Conservation (phyloP, 2,888 invertebrate species). For the Apodemia mormo region DNA sequence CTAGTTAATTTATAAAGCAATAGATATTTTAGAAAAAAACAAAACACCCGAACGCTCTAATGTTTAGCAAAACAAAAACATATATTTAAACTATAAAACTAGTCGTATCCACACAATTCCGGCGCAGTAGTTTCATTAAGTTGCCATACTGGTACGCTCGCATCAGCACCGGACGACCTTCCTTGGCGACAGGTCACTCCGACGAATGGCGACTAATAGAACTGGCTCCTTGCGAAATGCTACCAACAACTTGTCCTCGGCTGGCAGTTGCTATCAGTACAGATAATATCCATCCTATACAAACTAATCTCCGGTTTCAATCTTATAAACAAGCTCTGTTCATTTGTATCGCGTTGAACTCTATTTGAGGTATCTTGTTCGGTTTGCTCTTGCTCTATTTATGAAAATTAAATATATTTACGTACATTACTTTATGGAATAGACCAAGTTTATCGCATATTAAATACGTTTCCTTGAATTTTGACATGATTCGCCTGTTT, state of each 20-base stretch:
- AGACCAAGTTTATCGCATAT: not conserved
- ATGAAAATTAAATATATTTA: not conserved
- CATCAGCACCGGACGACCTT: slow-evolving; percentile 71
- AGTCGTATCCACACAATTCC: slow-evolving; percentile 32
- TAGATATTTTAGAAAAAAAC: too few species aligned
- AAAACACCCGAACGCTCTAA: too few species aligned
- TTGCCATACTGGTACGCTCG: slow-evolving; percentile 61
- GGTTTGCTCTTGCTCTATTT: not conserved
- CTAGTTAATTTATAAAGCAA: too few species aligned
- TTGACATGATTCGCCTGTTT: too few species aligned
- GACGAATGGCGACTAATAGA: slow-evolving; percentile 55
- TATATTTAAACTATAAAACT: not conserved
- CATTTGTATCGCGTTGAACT: slow-evolving; percentile 7
- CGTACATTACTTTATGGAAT: not conserved
- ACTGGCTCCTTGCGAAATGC: slow-evolving; percentile 45
- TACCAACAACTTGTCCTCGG: slow-evolving; percentile 36
- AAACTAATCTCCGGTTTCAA: slow-evolving; percentile 24
- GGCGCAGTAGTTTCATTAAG: slow-evolving; percentile 50
- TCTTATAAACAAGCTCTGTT: slow-evolving; percentile 20
- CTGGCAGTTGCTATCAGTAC: slow-evolving; percentile 21
- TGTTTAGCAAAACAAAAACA: not conserved
- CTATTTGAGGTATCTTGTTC: slow-evolving; percentile 7
- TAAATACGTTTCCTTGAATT: not conserved
- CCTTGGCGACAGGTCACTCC: slow-evolving; percentile 69
- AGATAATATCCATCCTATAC: slow-evolving; percentile 34